Evolutionary conservation across 2,888 invertebrate species (phyloP).

Genomic region (Eupsilia transversa): DNA sequence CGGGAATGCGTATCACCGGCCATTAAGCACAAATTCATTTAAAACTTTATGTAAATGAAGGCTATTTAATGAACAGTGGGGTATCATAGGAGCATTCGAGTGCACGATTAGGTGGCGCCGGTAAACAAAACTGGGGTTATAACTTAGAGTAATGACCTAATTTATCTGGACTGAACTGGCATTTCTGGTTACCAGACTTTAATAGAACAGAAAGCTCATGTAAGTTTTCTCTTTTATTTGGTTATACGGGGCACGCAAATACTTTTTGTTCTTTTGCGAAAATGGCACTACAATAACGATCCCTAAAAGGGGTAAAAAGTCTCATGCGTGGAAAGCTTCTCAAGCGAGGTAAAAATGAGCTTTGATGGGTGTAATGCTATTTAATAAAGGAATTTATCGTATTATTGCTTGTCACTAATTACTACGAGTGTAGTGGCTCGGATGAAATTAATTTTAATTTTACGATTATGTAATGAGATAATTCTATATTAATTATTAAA

Average conservation of each 20-base stretch:
- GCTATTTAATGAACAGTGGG: conserved; percentile 70
- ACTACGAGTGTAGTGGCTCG: background rate
- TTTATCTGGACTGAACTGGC: conserved; percentile 60
- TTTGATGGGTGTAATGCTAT: background rate
- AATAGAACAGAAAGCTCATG: background rate
- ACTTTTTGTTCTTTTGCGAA: background rate
- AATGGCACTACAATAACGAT: background rate
- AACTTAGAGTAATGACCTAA: conserved; percentile 72
- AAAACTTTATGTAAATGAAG: conserved; percentile 70
- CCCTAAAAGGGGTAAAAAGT: too few species aligned
- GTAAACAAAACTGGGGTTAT: conserved; percentile 62
- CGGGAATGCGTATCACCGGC: conserved; percentile 45
- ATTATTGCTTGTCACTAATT: background rate
- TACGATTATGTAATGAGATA: conserved; percentile 19
- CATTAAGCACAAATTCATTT: conserved; percentile 60
- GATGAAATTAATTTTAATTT: conserved; percentile 10
- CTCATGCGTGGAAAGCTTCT: background rate
- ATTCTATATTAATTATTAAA: conserved; percentile 15
- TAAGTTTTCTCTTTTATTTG: conserved; percentile 7
- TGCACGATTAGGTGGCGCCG: conserved; percentile 49
- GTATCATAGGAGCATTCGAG: conserved; percentile 58
- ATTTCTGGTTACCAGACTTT: conserved; percentile 27
- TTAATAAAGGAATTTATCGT: background rate
- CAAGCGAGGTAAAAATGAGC: background rate
- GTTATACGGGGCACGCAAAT: background rate